Evolutionary conservation across 2,888 invertebrate genomes (phyloP), one percentile per base, ranked within the genome.

Genomic region (Abrostola triplasia): DNA sequence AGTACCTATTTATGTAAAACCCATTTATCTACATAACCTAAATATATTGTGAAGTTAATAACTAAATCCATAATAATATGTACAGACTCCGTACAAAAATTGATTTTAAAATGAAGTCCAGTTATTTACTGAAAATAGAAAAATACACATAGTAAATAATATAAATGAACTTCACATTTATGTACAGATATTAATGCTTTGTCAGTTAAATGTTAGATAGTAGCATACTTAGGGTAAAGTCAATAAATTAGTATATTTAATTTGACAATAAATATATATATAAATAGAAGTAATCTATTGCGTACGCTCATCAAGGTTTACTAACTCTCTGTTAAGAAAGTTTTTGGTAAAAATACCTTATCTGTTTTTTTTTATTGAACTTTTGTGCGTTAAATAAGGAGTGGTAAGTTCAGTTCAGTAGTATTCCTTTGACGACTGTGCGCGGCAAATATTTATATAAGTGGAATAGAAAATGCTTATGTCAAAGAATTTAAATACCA

Each of bases 51-150:
- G 54, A 55, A 58, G 57, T 47, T 68, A 64, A 48, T 64, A 48
- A 55, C 68, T 70, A 60, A 55, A 72, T 72, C 64, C 72, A 56
- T 71, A 37, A 24, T 24, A 42, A 59, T 44, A 47, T 47, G 42
- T 57, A 70, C 59, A 68, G 57, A 68, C 54, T 72, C 64, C 60
- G 41, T 72, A 64, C 48, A 68, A 64, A 72, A 69, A 56, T 58
- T 64, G 44, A 59, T 59, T 59, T 57, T 56, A 72, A 72, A 68
- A 72, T 68, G 72, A 55, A 72, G 68, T 72, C 72, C 68, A 72
- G 67, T 64, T 71, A 68, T 72, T 71, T 71, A 71, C 71, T 71
- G 72, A 71, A 71, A 71, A 71, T 71, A 71, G 68, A 71, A 71
- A 71, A 71, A 37, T 71, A 71, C 69, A 70, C 59, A 71, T 52